A percentile compares a stretch with the other conserved stretches of the same genome.
Evolutionary conservation across 2,888 invertebrate species (phyloP).

Genomic region (Falcaria lacertinaria): DNA sequence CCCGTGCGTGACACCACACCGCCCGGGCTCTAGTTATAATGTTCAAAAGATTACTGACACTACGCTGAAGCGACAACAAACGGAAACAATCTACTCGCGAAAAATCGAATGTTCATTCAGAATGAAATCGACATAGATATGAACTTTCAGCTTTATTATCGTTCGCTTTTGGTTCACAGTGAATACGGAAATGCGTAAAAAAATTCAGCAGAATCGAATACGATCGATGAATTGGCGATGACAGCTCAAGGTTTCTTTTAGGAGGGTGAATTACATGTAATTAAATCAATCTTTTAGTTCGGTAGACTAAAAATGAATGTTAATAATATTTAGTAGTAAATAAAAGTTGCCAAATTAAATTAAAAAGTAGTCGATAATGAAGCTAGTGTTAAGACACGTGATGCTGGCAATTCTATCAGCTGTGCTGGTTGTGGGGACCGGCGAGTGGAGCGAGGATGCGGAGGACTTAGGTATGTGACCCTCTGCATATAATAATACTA

Average conservation of each 20-base stretch:
- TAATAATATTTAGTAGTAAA: not conserved
- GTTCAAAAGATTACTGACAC: slow-evolving; percentile 37
- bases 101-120: slow-evolving; percentile 1
- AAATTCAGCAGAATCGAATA: not conserved
- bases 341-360: slow-evolving; percentile 25
- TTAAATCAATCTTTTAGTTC: not conserved
- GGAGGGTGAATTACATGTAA: not conserved
- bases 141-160: slow-evolving; percentile 11
- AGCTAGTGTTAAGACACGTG: slow-evolving; percentile 36
- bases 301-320: not conserved
- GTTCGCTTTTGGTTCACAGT: not conserved
- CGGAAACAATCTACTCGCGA: not conserved
- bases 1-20: slow-evolving; percentile 38
- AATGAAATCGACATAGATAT: slow-evolving; percentile 1
- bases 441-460: slow-evolving; percentile 74
- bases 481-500: too few species aligned
- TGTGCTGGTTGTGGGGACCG: slow-evolving; percentile 53
- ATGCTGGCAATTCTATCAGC: slow-evolving; percentile 43
- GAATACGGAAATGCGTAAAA: slow-evolving; percentile 1
- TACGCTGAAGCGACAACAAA: slow-evolving; percentile 9
- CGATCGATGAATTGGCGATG: slow-evolving; percentile 1
- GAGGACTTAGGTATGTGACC: slow-evolving; percentile 65
- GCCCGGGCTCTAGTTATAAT: slow-evolving; percentile 38
- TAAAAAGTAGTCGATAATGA: slow-evolving; percentile 30
- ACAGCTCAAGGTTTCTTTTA: not conserved